Evolutionary conservation across 2,797 vertebrate genomes (phyloP).

Genomic region (Avahi laniger): DNA sequence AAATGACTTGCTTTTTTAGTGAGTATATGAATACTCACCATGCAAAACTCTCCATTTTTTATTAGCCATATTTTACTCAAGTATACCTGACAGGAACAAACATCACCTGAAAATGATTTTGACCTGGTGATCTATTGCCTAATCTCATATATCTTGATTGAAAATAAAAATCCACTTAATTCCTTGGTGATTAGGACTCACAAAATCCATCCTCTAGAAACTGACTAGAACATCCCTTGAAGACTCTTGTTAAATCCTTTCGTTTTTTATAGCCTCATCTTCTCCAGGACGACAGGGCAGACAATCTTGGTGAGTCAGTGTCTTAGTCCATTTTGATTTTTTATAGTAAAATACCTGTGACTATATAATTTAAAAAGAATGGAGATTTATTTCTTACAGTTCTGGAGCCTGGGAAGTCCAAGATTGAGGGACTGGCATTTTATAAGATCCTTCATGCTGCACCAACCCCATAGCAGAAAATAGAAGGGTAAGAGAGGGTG

Average conservation of each 20-base stretch:
- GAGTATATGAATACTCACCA: slow-evolving; percentile 73
- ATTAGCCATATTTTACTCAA: slow-evolving; percentile 72
- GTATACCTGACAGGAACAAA: slow-evolving; percentile 7
- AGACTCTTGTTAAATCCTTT: no score
- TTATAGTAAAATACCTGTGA: background rate
- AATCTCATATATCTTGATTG: background rate
- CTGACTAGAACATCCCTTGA: background rate
- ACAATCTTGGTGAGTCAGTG: background rate
- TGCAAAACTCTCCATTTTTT: slow-evolving; percentile 73
- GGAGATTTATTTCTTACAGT: background rate
- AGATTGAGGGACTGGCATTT: no score
- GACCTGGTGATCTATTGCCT: background rate
- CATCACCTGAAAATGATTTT: background rate
- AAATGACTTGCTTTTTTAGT: slow-evolving; percentile 70
- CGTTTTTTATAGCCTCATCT: background rate
- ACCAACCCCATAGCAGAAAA: background rate
- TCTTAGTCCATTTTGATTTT: background rate
- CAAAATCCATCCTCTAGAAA: background rate
- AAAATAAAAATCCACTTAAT: background rate
- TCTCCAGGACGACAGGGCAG: background rate
- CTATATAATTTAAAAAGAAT: background rate
- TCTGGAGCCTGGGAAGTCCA: background rate
- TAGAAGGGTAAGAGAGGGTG: background rate
- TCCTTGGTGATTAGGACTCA: background rate
- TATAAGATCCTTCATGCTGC: background rate